Evolutionary conservation across 2,888 invertebrate species (phyloP), one percentile per base, ranked within the genome.

Genomic region (Bhutanitis thaidina): DNA sequence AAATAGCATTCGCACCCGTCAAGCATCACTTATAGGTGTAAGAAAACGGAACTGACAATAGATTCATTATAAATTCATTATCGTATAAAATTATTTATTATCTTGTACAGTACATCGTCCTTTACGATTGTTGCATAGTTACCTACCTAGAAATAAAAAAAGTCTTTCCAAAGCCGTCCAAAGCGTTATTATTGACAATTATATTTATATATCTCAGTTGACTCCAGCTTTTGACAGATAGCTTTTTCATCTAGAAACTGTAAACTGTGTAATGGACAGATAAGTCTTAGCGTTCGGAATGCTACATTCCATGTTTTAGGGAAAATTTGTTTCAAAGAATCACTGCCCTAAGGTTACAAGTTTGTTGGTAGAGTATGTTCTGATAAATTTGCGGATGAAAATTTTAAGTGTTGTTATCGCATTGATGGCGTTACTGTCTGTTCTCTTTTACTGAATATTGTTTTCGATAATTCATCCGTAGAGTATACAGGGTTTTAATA

Each of bases 151-250:
- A 45, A 39, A 46, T 53, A 52, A 49, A 52, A 49, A 50, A 51
- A 43, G 47, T 45, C 44, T 56, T 54, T 62, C 60, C 64, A 63
- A 62, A 62, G 60, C 64, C 64, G 64, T 65, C 64, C 64, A 65
- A 62, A 63, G 59, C 54, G 54, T 56, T 49, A 4, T 43, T 48
- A 39, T 51, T 37, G 37, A 30, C 36, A 36, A 29, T 8, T 25
- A 38, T 32, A 13, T n/a, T n/a, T n/a, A n/a, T 35, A 35, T 52
- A 43, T 20, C 30, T 46, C 40, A 45, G 45, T 35, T 30, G 20
- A 35, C 13, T 10, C 27, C 27, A 43, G 39, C 43, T 44, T 50
- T 50, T 53, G 43, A 52, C 54, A 56, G 49, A 52, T 54, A 49
- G 56, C 54, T 48, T 40, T 43, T 25, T 34, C 39, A 13, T 25